Evolutionary conservation across 2,113 vertebrate species (phyloP), one percentile per base, ranked within the genome.

Genomic region (Pelmatolapia mariae): DNA sequence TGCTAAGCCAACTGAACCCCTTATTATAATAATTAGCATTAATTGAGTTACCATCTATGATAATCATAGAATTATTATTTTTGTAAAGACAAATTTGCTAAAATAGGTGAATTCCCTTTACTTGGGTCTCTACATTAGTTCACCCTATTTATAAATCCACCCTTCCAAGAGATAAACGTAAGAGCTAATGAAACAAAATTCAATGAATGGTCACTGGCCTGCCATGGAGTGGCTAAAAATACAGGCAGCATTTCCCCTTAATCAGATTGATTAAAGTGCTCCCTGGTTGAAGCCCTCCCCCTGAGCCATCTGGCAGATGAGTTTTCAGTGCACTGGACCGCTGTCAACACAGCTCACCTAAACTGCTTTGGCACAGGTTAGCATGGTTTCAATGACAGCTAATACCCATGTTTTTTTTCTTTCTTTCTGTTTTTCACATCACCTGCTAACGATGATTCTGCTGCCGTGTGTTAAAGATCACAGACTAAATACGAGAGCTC

Each of bases 251-350:
- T 96, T 95, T 95, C 93, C 93, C 94, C 92, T 86, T 95, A 95
- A 96, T 96, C 94, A 95, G 94, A 96, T 95, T 96, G 95, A 95
- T 96, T 94, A 95, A 95, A 95, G 92, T 95, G 85, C 88, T 93
- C 92, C 89, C 61, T 94, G 93, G 91, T 91, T 93, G 89, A 93
- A 87, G 89, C 92, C 93, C 94, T 89, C 89, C 94, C 92, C 81
- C 90, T 90, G 91, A 93, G 95, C 93, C 95, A 95, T 95, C 94
- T 95, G 95, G 93, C 87, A 93, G 89, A 94, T 88, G 92, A 90
- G 85, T 90, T 91, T 89, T 90, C 90, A 91, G 79, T 86, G 79
- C 88, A 86, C 84, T 85, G 83, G 76, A 66, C 78, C 66, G 88
- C 92, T 94, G 93, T 95, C 94, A 91, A 87, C 92, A 94, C 87